These are phyloP conservation scores for Cyprinodon diabolis DNA, from an alignment of 2,797 vertebrate species.

Conservation along the genomic window DNA sequence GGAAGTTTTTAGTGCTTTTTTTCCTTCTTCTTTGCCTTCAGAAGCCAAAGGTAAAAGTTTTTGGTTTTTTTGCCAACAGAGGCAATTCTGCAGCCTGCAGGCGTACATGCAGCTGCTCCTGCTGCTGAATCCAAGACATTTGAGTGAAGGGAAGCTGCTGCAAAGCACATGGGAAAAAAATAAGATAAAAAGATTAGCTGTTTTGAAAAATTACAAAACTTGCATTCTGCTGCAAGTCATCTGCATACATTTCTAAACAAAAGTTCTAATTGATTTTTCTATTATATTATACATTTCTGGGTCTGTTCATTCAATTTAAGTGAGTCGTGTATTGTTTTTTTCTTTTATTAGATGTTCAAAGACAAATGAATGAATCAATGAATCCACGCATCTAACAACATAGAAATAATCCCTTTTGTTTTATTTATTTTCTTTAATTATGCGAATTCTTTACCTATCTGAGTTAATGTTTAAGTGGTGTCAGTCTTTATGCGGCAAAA, in stretches of 20 bases:
- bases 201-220: constrained; percentile 53
- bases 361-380: not conserved
- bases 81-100: constrained; percentile 46
- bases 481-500: not conserved
- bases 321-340: not conserved
- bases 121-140: constrained; percentile 47
- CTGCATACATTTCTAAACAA: constrained; percentile 18
- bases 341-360: not conserved
- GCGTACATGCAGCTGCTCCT: constrained; percentile 33
- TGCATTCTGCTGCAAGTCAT: constrained; percentile 32
- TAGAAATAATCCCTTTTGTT: not conserved
- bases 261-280: not conserved
- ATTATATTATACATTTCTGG: constrained; percentile 3
- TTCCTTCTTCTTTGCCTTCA: constrained; percentile 48
- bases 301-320: not conserved
- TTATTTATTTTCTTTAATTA: not conserved
- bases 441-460: not conserved
- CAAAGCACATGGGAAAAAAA: constrained; percentile 35
- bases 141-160: constrained; percentile 37
- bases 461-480: not conserved
- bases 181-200: constrained; percentile 11
- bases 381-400: not conserved
- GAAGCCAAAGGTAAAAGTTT: constrained; percentile 45
- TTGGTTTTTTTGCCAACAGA: constrained; percentile 41
- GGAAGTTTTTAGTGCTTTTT: constrained; percentile 45